Percentiles rank a stretch among this genome's conserved stretches.
phyloP scores from a whole-genome alignment of 2,113 vertebrate species.

The Chrysemys picta region DNA sequence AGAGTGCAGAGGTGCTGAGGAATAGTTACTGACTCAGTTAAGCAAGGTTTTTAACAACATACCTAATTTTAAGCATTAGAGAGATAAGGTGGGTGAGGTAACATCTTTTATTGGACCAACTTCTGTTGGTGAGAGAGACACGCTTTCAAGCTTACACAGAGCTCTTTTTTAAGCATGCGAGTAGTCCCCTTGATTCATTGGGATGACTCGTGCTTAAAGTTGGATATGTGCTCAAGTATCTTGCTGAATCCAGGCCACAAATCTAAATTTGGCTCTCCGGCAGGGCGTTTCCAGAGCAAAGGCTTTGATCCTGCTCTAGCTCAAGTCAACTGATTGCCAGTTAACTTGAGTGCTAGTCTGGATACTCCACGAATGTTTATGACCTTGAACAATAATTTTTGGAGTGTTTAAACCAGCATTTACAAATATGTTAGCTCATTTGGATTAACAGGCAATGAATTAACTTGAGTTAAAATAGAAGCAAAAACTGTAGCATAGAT shows the following conservation, averaged over 20 bases:
- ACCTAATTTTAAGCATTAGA: background rate
- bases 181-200: no score
- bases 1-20: background rate
- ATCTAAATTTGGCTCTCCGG: background rate
- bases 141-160: no score
- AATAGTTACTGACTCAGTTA: background rate
- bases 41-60: background rate
- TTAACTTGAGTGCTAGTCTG: background rate
- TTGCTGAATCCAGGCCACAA: background rate
- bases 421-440: background rate
- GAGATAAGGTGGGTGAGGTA: no score
- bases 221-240: background rate
- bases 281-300: background rate
- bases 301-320: background rate
- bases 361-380: background rate
- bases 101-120: no score
- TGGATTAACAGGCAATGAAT: background rate
- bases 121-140: no score
- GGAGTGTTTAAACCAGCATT: background rate
- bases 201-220: background rate
- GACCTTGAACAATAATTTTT: background rate
- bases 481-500: background rate
- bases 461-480: background rate
- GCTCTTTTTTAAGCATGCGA: no score
- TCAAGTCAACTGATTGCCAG: background rate